These are phyloP conservation scores for Protophormia terraenovae DNA, from an alignment of 2,888 invertebrate species.

Conservation along the genomic window DNA sequence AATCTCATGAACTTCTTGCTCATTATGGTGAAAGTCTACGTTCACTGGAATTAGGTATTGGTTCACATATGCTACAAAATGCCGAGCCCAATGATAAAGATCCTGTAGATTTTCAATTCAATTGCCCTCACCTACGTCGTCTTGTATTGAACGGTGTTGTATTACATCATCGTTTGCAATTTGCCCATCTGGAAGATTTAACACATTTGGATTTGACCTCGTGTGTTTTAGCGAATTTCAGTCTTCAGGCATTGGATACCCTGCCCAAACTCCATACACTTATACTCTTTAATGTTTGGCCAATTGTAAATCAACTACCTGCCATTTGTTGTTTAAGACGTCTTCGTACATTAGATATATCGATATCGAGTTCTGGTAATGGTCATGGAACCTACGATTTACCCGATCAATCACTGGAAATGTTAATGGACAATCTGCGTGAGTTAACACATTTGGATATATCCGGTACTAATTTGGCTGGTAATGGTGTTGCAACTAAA, in stretches of 20 bases:
- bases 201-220: slow-evolving; percentile 80
- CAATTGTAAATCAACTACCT: slow-evolving; percentile 83
- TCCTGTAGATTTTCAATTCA: slow-evolving; percentile 85
- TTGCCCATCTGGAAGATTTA: slow-evolving; percentile 77
- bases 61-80: slow-evolving; percentile 84
- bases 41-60: slow-evolving; percentile 87
- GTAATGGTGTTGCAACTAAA: slow-evolving; percentile 87
- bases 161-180: slow-evolving; percentile 78
- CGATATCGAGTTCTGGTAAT: slow-evolving; percentile 85
- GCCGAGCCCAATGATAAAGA: slow-evolving; percentile 81
- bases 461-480: slow-evolving; percentile 97
- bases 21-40: slow-evolving; percentile 86
- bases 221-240: slow-evolving; percentile 80
- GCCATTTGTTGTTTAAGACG: slow-evolving; percentile 84
- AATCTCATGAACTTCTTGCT: slow-evolving; percentile 86
- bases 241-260: slow-evolving; percentile 82
- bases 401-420: slow-evolving; percentile 86
- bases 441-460: slow-evolving; percentile 93
- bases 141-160: slow-evolving; percentile 80
- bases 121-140: slow-evolving; percentile 80
- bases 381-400: slow-evolving; percentile 88
- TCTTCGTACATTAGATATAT: slow-evolving; percentile 91
- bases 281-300: slow-evolving; percentile 90
- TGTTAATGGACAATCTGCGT: slow-evolving; percentile 88
- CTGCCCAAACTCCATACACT: slow-evolving; percentile 88